Evolutionary conservation across 1,140 invertebrate genomes (phyloP), one percentile per base, ranked within the genome.

Genomic region (Diuraphis noxia): DNA sequence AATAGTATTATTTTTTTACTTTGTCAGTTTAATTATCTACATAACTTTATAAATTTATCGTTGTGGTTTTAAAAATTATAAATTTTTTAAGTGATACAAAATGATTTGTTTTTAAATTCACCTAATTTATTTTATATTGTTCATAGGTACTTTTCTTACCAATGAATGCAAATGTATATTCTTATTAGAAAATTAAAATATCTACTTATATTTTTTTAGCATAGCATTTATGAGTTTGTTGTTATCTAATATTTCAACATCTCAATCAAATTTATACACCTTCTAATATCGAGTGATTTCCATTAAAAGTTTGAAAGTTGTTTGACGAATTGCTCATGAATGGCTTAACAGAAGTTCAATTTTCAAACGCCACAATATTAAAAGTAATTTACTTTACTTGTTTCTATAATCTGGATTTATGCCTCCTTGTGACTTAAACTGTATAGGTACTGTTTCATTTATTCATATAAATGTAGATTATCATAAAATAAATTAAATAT

Each of bases 331-430:
- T 49, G 36, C 21, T 88, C 13, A 30, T 40, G 52, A 56, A 88
- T 17, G 86, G 38, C 46, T 56, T 87, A 87, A 56, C 56, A 6
- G 10, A 88, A 88, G 30, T 88, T 63, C 13, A 17, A 52, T 13
- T 38, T 40, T 63, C 36, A 40, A 41, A 63, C 40, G 52, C 25
- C 36, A 17, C 1, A 88, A 38, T 25, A 38, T 88, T 88, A 30
- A 63, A 88, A 41, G 52, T 63, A 40, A 88, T 63, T 88, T 88
- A 40, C 36, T 86, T 40, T 63, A 21, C 36, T 88, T 63, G 36
- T 88, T 88, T 63, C 63, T 63, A 38, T 88, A 88, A 63, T 88
- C 86, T 63, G 56, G 86, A 63, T 88, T 63, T 88, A 88, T 88
- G 86, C 36, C 63, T 63, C 5, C 23, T 56, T 40, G 49, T 17